Evolutionary conservation across 2,113 vertebrate species (phyloP), one percentile per base, ranked within the genome.

Genomic region (Sander lucioperca): DNA sequence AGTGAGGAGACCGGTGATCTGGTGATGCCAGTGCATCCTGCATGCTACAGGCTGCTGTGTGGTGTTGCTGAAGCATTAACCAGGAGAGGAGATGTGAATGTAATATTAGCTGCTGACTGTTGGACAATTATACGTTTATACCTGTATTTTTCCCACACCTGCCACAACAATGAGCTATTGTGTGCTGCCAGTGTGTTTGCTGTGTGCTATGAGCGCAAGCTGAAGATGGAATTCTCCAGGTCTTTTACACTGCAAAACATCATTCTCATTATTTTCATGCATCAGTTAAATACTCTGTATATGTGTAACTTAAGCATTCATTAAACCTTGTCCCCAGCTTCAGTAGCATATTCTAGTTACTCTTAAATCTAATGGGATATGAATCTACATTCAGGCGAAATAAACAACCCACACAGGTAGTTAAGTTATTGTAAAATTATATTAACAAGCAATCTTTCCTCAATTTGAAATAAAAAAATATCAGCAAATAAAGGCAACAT

Each of bases 371-470:
- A 48, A 56, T 30, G 25, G 2, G 18, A 27, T 18, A 45, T 14
- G 2, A 36, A 25, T 33, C 23, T 48, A 23, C 6, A 54, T 7
- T 5, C 6, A 51, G 1, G 7, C 3, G 50, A 25, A 84, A 84
- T 48, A 76, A 91, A 83, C 80, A 87, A 73, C 11, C 74, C 78
- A 91, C 86, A 86, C 96, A 93, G 81, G 93, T 93, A 94, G 93
- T 95, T 97, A 96, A 97, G 96, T 96, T 96, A 96, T 96, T 96
- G 95, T 95, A 96, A 96, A 97, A 95, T 95, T 96, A 97, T 97
- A 97, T 96, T 96, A 95, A 95, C 90, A 94, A 95, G 94, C 95
- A 95, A 95, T 95, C 94, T 96, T 95, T 95, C 95, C 93, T 93
- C 65, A 84, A 93, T 93, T 93, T 94, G 89, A 94, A 96, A 94